Base-by-base conservation (phyloP, 2,113 vertebrate species). In the Paramisgurnus dabryanus region DNA sequence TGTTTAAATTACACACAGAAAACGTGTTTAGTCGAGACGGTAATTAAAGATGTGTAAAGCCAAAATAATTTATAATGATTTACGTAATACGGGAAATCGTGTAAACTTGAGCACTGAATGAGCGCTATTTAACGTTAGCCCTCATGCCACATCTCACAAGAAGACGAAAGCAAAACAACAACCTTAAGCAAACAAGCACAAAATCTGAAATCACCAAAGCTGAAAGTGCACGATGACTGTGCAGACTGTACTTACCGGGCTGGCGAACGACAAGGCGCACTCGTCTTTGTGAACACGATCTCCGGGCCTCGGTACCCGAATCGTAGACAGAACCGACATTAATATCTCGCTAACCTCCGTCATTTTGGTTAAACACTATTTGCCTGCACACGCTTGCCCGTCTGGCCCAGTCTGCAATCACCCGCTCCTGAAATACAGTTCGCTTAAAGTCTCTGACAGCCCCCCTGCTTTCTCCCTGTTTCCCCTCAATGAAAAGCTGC, bases 211-310 rank as follows among this genome's bases (percentile, higher is more conserved):
- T 27, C 43, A 40, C 17, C 8, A 7, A 39, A 34, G 45, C 40
- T 8, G n/a, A 43, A 9, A 50, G 49, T 27, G 60, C 77, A 67
- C 22, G 17, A 64, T 75, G 72, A 75, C 57, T 63, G 73, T 49
- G 58, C 72, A 47, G 72, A 63, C 39, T 79, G 76, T 18, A 85
- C 93, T 95, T 94, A 98, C 97, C 95, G 96, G 96, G 12, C 95
- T 95, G 84, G 97, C 90, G 91, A 98, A 99, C 84, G 97, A 98
- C 89, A 98, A 97, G 89, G 95, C 97, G 92, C 97, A 99, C 90
- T 99, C 97, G 89, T 99, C 97, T 94, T 98, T 99, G 92, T 99
- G 96, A 88, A 99, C 97, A 75, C 96, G 93, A 93, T 99, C 97
- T 77, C 96, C 97, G 82, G 96, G 93, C 89, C 96, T 95, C 63